Conservation (phyloP, 2,888 invertebrate species). For the Crematogaster levior region DNA sequence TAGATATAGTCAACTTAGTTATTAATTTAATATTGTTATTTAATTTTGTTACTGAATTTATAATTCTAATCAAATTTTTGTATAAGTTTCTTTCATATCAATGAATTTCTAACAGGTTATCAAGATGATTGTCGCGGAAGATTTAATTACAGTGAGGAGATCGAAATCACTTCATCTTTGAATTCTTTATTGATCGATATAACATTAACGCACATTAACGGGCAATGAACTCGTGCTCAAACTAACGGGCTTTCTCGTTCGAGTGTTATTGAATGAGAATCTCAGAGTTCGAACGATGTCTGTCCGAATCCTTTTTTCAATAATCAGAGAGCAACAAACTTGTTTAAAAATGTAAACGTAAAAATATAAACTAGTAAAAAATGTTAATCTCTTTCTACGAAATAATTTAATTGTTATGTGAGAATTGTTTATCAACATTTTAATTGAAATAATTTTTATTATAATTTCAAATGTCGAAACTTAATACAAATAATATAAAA, state of each 20-base stretch:
- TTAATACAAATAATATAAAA: background rate
- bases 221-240: constrained; percentile 38
- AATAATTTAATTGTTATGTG: background rate
- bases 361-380: background rate
- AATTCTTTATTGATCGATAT: constrained; percentile 34
- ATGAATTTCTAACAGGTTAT: background rate
- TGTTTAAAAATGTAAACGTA: background rate
- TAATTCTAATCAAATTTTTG: background rate
- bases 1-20: background rate
- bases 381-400: background rate
- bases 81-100: background rate
- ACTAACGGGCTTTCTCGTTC: constrained; percentile 28
- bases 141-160: background rate
- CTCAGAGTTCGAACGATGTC: background rate
- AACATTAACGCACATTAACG: constrained; percentile 46
- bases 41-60: background rate
- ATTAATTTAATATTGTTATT: constrained; percentile 1
- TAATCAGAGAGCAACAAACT: background rate
- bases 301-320: background rate
- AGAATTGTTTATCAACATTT: background rate
- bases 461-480: background rate
- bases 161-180: constrained; percentile 23
- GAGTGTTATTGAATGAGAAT: constrained; percentile 38
- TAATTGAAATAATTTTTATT: constrained; percentile 1
- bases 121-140: background rate